phyloP scores from a whole-genome alignment of 2,888 invertebrate species.

The Lasioglossum morio region DNA sequence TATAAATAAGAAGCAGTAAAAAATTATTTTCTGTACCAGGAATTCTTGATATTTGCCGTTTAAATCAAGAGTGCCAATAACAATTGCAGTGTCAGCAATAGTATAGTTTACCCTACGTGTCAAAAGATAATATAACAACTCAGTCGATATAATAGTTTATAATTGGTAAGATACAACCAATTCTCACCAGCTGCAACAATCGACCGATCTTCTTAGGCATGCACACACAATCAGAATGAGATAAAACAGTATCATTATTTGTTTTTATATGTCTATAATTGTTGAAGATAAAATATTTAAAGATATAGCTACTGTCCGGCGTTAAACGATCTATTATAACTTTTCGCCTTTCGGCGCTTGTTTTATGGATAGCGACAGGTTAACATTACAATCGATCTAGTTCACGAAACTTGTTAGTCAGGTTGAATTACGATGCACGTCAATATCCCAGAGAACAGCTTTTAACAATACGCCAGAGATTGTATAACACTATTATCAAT shows the following conservation, averaged over 20 bases:
- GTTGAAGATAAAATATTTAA: too few species aligned
- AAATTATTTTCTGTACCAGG: too few species aligned
- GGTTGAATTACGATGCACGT: conserved; percentile 1
- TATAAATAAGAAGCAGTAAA: too few species aligned
- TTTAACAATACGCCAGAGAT: conserved; percentile 10
- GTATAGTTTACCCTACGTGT: too few species aligned
- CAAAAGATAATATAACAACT: too few species aligned
- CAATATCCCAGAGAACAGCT: conserved; percentile 9
- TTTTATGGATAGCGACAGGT: too few species aligned
- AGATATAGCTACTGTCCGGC: too few species aligned
- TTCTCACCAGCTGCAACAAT: background rate
- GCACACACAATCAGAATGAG: background rate
- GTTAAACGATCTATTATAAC: too few species aligned
- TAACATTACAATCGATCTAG: background rate
- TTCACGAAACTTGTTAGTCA: conserved; percentile 29
- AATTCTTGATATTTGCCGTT: too few species aligned
- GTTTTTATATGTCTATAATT: background rate
- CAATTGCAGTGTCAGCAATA: too few species aligned
- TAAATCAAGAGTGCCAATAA: too few species aligned
- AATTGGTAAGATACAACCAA: background rate
- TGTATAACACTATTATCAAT: conserved; percentile 46
- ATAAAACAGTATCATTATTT: background rate
- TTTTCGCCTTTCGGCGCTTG: background rate
- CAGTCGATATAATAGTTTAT: background rate
- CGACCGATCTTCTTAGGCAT: too few species aligned